Conservation (phyloP, 2,797 vertebrate species). For the Clarias pachynema region DNA sequence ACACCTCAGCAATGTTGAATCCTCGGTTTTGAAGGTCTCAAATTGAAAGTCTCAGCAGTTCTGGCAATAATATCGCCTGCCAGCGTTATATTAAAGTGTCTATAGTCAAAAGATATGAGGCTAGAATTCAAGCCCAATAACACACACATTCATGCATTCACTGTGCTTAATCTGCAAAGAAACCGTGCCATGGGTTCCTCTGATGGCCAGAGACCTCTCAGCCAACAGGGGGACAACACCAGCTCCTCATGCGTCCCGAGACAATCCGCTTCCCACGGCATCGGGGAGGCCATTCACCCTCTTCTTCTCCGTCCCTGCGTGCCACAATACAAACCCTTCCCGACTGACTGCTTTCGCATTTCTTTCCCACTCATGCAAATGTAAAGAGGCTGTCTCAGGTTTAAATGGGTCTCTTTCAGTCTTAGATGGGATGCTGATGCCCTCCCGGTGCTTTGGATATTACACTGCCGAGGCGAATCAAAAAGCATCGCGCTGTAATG, state of each 20-base stretch:
- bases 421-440: conserved; percentile 48
- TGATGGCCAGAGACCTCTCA: background rate
- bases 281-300: conserved; percentile 27
- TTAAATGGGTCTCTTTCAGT: conserved; percentile 55
- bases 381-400: conserved; percentile 58
- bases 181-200: background rate
- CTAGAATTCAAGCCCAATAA: background rate
- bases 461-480: conserved; percentile 72
- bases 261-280: conserved; percentile 45
- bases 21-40: background rate
- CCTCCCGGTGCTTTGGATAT: conserved; percentile 59
- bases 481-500: conserved; percentile 69
- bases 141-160: conserved; percentile 25
- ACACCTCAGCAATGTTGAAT: background rate
- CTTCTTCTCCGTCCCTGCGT: conserved; percentile 50
- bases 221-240: conserved; percentile 30
- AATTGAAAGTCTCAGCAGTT: background rate
- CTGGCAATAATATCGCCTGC: background rate
- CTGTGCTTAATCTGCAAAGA: conserved; percentile 32
- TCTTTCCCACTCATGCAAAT: conserved; percentile 66
- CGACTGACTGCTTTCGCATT: conserved; percentile 55
- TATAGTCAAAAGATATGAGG: background rate
- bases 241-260: conserved; percentile 26
- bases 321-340: conserved; percentile 55
- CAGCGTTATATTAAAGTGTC: background rate